Percentiles rank a stretch among this genome's conserved stretches.
Conservation (phyloP, 1,140 invertebrate species). For the Aphis craccivora region DNA sequence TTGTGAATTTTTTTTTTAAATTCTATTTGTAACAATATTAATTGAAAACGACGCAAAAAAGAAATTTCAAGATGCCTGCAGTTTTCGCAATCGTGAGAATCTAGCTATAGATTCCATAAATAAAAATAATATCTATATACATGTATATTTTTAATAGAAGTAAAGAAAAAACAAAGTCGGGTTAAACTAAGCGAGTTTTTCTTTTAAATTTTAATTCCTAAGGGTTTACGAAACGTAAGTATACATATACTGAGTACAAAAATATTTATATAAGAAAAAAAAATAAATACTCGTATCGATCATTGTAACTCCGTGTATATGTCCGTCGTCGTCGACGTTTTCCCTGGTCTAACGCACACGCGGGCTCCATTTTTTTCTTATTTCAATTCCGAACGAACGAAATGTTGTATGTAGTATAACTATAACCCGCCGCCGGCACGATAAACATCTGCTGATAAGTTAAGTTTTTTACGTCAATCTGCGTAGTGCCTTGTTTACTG, state of each 20-base stretch:
- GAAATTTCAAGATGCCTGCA: too few relatives aligned
- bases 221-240: background rate
- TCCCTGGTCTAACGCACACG: background rate
- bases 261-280: background rate
- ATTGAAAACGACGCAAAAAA: background rate
- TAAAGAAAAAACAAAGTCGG: background rate
- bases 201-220: background rate
- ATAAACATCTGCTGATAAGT: conserved; percentile 57
- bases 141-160: background rate
- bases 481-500: conserved; percentile 50
- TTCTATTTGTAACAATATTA: background rate
- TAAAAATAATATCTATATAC: background rate
- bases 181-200: conserved; percentile 13
- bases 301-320: conserved; percentile 2
- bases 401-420: conserved; percentile 17
- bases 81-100: background rate
- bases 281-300: conserved; percentile 48
- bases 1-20: background rate
- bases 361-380: background rate
- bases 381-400: conserved; percentile 32
- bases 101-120: background rate
- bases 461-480: conserved; percentile 55
- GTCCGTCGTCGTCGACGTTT: conserved; percentile 4
- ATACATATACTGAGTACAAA: background rate
- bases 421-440: background rate